Evolutionary conservation across 2,797 vertebrate species (phyloP), one percentile per base, ranked within the genome.

Genomic region (Mycteria americana): DNA sequence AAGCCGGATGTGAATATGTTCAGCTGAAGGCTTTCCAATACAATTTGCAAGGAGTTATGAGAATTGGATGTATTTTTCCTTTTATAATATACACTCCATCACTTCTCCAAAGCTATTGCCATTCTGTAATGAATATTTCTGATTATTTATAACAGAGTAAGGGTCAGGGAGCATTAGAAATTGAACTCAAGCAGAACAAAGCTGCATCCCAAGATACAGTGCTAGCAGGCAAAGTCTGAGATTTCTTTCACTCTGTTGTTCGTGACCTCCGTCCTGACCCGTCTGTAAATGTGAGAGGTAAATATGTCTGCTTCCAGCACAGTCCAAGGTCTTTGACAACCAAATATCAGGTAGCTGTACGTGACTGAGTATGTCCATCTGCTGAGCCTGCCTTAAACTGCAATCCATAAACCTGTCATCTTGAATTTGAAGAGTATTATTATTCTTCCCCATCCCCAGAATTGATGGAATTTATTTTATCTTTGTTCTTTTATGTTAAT

Each of bases 91-190:
- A 89, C 57, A 92, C 46, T 86, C 60, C 48, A 94, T 92, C 94
- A 94, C 63, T 94, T 78, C 92, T 91, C 75, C 89, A 78, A 89
- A 95, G 89, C 89, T 43, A 84, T 18, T 96, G 94, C 93, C 87
- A 84, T 93, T 92, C 94, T 84, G 64, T 96, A 96, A 96, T 93
- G 94, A 97, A 92, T 96, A 96, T 97, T 96, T 97, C 89, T 96
- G 88, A 90, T 97, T 95, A 95, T 95, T 97, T 95, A 93, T 90
- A 95, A 81, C 85, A 53, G 57, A 92, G n/a, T 22, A 68, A 84
- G 94, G 96, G 93, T 96, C 95, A 97, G 88, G 53, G 94, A 94
- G 86, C 88, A 91, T 59, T 87, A 82, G 89, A 93, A 93, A 91
- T 91, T 82, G 80, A 92, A 89, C 77, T 95, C 62, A 2, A 68